Evolutionary conservation across 2,113 vertebrate genomes (phyloP).

Genomic region (Egretta garzetta): DNA sequence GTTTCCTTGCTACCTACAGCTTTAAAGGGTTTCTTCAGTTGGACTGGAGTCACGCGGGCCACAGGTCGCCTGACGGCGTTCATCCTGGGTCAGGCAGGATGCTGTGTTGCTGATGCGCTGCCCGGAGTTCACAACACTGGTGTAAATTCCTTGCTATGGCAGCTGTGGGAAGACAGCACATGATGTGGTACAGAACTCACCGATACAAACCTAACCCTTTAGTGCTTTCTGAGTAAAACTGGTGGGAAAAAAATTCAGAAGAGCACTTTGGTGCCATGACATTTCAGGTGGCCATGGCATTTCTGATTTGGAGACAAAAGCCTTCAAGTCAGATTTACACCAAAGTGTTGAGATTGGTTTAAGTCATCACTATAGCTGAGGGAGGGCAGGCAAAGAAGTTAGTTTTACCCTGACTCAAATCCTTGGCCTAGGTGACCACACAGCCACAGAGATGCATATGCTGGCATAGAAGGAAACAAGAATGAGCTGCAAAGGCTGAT

Average conservation of each 20-base stretch:
- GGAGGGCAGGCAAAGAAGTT: neutral
- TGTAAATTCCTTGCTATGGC: neutral
- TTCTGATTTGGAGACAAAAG: neutral
- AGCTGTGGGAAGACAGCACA: neutral
- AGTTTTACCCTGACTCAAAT: neutral
- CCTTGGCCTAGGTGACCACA: neutral
- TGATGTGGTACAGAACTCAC: neutral
- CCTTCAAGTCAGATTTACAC: neutral
- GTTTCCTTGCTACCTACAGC: neutral
- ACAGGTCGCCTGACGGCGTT: neutral
- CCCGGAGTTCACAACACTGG: neutral
- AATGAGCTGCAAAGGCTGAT: neutral
- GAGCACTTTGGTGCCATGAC: neutral
- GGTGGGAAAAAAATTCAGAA: neutral
- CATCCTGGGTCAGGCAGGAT: neutral
- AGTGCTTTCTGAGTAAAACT: neutral
- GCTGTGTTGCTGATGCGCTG: rapidly evolving
- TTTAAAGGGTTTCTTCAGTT: neutral
- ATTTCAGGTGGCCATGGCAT: neutral
- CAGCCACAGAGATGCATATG: neutral
- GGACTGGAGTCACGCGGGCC: neutral
- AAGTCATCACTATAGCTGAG: neutral
- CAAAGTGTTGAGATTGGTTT: neutral
- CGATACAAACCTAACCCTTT: neutral
- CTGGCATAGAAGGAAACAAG: neutral